Evolutionary conservation across 1,140 invertebrate genomes (phyloP).

Genomic region (Pissodes strobi): DNA sequence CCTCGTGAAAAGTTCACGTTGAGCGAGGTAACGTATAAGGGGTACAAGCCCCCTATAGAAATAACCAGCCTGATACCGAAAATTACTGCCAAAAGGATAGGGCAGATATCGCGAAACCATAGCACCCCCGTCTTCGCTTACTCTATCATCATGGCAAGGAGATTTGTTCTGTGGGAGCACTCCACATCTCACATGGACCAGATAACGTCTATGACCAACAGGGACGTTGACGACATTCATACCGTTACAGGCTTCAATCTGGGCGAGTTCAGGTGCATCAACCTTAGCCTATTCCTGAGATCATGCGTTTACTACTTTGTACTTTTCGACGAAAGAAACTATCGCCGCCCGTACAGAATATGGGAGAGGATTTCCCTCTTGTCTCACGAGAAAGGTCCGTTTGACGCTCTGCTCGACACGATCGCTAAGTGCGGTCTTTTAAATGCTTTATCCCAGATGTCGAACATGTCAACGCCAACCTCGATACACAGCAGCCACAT

Average conservation of each 20-base stretch:
- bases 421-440: not conserved
- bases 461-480: not conserved
- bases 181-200: not conserved
- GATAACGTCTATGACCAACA: not conserved
- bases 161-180: not conserved
- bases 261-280: not conserved
- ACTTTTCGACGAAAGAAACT: not conserved
- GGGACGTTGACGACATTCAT: not conserved
- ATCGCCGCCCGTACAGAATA: not conserved
- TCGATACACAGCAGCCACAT: not conserved
- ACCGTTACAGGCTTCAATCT: not conserved
- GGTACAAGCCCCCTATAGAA: not conserved
- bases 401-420: not conserved
- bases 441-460: not conserved
- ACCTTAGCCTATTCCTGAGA: not conserved
- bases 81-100: not conserved
- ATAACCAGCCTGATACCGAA: not conserved
- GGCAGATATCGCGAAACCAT: not conserved
- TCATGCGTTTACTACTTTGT: not conserved
- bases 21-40: not conserved
- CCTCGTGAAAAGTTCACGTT: not conserved
- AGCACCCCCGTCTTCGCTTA: not conserved
- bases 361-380: not conserved
- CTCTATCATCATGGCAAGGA: not conserved
- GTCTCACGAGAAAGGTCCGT: not conserved